phyloP scores from a whole-genome alignment of 2,888 invertebrate genomes.

The Eristalis intricaria region DNA sequence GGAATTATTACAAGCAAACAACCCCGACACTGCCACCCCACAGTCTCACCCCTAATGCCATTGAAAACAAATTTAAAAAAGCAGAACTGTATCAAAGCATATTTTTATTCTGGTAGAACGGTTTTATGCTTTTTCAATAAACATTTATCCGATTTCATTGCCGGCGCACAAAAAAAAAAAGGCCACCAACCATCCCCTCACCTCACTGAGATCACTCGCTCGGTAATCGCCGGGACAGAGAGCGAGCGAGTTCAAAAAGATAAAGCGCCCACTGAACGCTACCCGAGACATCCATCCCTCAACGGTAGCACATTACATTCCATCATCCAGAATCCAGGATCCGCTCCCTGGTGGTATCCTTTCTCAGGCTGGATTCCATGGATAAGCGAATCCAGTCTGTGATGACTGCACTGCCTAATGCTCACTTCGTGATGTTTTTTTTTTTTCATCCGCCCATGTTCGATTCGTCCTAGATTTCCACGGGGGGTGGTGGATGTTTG shows the following conservation, averaged over 20 bases:
- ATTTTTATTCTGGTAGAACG: conserved; percentile 82
- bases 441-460: not conserved
- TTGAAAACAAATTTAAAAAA: conserved; percentile 70
- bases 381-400: conserved; percentile 63
- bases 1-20: conserved; percentile 72
- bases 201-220: not conserved
- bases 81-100: conserved; percentile 81
- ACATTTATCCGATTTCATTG: conserved; percentile 81
- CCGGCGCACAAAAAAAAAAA: conserved; percentile 63
- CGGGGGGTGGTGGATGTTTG: conserved; percentile 34
- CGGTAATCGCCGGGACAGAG: conserved; percentile 14
- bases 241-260: conserved; percentile 57
- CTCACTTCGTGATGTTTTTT: conserved; percentile 27
- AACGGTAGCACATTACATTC: conserved; percentile 57
- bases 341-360: conserved; percentile 34
- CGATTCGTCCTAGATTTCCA: conserved; percentile 31
- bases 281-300: conserved; percentile 36
- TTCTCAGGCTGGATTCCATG: conserved; percentile 61
- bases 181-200: not conserved
- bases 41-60: conserved; percentile 46
- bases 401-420: conserved; percentile 36
- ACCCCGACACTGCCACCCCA: conserved; percentile 45
- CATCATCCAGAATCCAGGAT: conserved; percentile 17
- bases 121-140: conserved; percentile 82
- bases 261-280: conserved; percentile 15